Base-by-base conservation (phyloP, 2,797 vertebrate genomes). In the Squalus acanthias region DNA sequence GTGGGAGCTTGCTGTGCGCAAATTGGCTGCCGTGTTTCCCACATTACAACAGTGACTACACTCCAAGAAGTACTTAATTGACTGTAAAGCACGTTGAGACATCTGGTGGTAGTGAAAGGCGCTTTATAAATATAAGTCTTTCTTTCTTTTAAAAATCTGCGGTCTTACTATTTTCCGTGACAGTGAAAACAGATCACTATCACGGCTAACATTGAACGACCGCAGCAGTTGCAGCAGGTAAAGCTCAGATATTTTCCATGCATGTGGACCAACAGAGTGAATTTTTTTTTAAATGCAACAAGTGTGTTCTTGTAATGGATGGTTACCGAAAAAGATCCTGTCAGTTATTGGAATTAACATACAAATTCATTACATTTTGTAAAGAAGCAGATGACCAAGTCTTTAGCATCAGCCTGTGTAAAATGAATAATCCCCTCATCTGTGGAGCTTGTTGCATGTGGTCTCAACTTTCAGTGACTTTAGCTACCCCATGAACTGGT, bases 291-390 rank as follows among this genome's bases (percentile, higher is more conserved):
- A 97, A 94, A 96, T 96, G 96, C 97, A 96, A 97, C 96, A 97
- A 96, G 96, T 97, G 97, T 97, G 5, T 97, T 97, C 96, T 96
- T 97, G 96, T 97, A 96, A 97, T 97, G 93, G 46, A 82, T 96
- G 96, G 60, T 33, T 74, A 76, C 50, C 8, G 12, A 24, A 96
- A 46, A 96, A 97, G 97, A 96, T 96, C 96, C 87, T 96, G 63
- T 96, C 97, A 97, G 97, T 88, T 46, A 26, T 53, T 88, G 39
- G 85, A 88, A 97, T 98, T 97, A 98, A 97, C 97, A 98, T 95
- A 82, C 97, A 98, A 98, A 98, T 98, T 97, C 98, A 96, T 96
- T 96, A 96, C 97, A 97, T 97, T 97, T 97, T 98, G 97, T 97
- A 96, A 96, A 39, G 96, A 98, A 97, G 97, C 97, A 97, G 97